Percentiles rank a stretch among this genome's conserved stretches.
Conservation (phyloP, 1,140 invertebrate genomes). For the Tachypleus tridentatus region DNA sequence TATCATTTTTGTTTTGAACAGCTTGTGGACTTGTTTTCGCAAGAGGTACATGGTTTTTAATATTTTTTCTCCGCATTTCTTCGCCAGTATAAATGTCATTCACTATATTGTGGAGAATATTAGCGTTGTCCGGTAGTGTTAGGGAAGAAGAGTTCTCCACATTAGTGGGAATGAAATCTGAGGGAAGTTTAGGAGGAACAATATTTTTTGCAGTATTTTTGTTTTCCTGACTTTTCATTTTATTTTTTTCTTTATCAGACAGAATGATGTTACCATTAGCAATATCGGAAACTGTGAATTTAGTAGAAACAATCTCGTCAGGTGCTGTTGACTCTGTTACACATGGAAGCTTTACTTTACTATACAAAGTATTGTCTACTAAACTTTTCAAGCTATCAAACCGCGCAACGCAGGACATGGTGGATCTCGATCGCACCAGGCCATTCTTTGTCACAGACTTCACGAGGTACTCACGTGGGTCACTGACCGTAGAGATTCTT, state of each 20-base stretch:
- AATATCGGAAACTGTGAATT: conserved; percentile 1
- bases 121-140: no score
- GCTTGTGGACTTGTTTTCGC: neutral
- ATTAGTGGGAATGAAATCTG: no score
- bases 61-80: neutral
- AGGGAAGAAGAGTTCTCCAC: no score
- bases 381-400: conserved; percentile 1
- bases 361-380: neutral
- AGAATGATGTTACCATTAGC: conserved; percentile 3
- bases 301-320: neutral
- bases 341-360: neutral
- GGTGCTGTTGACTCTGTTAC: neutral
- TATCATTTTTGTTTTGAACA: neutral
- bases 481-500: conserved; percentile 21
- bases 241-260: neutral
- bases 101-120: no score
- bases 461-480: conserved; percentile 17
- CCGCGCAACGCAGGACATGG: conserved; percentile 22
- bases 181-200: no score
- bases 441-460: conserved; percentile 15
- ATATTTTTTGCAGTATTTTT: neutral
- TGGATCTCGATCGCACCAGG: conserved; percentile 28
- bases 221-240: neutral
- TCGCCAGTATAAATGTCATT: neutral
- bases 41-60: neutral